These are phyloP conservation scores for Oreochromis mossambicus DNA, from an alignment of 2,797 vertebrate genomes.

Conservation along the genomic window DNA sequence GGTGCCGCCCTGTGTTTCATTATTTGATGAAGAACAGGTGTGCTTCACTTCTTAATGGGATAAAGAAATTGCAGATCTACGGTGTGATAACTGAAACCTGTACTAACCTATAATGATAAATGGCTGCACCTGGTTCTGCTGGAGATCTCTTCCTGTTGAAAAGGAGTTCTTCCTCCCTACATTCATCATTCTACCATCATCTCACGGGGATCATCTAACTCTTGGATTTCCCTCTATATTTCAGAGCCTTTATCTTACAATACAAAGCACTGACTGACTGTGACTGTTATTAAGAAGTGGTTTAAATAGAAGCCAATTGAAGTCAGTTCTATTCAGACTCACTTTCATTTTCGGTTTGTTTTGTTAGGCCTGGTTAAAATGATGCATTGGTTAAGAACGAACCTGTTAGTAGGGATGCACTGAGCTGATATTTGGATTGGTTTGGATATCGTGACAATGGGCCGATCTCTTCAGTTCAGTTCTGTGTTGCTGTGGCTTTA, in stretches of 20 bases:
- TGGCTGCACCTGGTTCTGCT: neutral
- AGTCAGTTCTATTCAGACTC: neutral
- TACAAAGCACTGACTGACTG: fast-evolving
- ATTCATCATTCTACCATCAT: neutral
- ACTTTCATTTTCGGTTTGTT: neutral
- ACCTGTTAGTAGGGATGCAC: fast-evolving
- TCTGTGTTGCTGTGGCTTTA: neutral
- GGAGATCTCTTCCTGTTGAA: too few relatives aligned
- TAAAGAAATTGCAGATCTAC: fast-evolving
- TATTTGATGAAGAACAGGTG: neutral
- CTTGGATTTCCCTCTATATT: neutral
- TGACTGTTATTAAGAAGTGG: neutral
- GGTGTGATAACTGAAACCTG: neutral
- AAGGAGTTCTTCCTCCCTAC: neutral
- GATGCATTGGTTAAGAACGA: neutral
- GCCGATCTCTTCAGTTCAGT: fast-evolving
- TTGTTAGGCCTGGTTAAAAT: fast-evolving
- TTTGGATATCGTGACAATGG: fast-evolving
- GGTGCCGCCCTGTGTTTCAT: neutral
- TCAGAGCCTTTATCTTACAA: neutral
- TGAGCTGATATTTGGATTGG: neutral
- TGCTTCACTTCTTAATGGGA: fast-evolving
- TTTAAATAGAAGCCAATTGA: fast-evolving
- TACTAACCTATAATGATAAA: neutral
- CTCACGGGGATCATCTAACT: neutral